Base-by-base conservation (phyloP, 2,113 vertebrate species). In the Damaliscus lunatus region DNA sequence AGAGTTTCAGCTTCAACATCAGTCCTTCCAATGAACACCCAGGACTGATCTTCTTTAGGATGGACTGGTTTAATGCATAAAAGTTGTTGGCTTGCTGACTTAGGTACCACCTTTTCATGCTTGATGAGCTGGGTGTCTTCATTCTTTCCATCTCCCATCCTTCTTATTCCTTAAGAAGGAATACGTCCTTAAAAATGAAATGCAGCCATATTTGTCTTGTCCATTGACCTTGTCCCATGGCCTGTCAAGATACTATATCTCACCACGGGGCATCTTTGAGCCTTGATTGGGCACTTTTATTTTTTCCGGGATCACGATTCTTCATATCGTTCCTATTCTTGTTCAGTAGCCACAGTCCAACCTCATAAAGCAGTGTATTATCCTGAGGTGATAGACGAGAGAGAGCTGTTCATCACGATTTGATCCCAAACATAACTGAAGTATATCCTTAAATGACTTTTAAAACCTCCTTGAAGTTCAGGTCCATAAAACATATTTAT, bases 211-310 rank as follows among this genome's bases (percentile, higher is more conserved):
- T 17, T 25, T 4, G 40, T 50, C 15, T 64, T 55, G 36, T 4
- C 88, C 55, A 4, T n/a, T 83, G 33, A n/a, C 50, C 19, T 64
- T 71, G 36, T 12, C 88, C 50, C 4, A 9, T 50, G 40, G 23
- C 3, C 12, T 16, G 13, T n/a, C 3, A 1, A 10, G 3, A 9
- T 11, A 15, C 14, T n/a, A 0, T 12, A 0, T 17, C 13, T 17
- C 15, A 53, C 23, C 14, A 1, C 1, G 3, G 2, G 4, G 27
- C 36, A 3, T 11, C 33, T 14, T 8, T 6, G 1, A 36, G 36
- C 23, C 6, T 19, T 6, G 16, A 27, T 0, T 8, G 52, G 15
- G 16, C 2, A 1, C 1, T 43, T 88, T 80, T 21, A 43, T 27
- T n/a, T 67, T 11, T 0, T 71, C 67, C 2, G 1, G 1, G 31